Conservation (phyloP, 2,113 vertebrate genomes). For the Copsychus sechellarum region DNA sequence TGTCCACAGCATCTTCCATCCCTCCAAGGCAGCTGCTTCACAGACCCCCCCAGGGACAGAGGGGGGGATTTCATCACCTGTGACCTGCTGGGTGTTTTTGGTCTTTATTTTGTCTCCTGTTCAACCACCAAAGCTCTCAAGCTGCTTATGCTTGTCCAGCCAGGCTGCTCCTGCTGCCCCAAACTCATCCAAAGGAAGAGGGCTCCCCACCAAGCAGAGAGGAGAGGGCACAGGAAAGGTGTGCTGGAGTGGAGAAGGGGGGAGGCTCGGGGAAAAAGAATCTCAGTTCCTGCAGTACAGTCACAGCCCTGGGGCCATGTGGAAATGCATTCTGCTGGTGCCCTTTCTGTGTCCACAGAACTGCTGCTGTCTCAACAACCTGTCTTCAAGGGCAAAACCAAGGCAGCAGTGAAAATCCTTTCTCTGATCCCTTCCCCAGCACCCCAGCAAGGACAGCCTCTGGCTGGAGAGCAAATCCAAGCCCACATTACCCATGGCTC, state of each 20-base stretch:
- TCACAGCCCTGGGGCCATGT: background rate
- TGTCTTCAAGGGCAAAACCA: background rate
- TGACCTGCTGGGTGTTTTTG: background rate
- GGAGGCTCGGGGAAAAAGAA: background rate
- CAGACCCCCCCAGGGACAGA: accelerated
- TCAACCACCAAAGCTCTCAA: background rate
- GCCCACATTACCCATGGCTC: background rate
- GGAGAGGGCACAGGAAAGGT: background rate
- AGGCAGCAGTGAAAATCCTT: background rate
- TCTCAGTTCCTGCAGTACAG: background rate
- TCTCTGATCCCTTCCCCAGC: background rate
- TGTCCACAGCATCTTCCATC: background rate
- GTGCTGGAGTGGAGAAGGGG: background rate
- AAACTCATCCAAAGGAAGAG: background rate
- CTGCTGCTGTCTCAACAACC: background rate
- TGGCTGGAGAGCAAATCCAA: background rate
- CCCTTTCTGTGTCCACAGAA: background rate
- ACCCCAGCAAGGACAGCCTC: background rate
- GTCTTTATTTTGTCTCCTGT: background rate
- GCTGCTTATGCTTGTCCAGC: background rate
- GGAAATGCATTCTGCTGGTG: background rate
- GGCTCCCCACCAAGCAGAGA: background rate
- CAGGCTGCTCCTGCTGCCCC: background rate
- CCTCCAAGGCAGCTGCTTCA: background rate
- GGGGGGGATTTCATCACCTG: background rate